A percentile compares a stretch with the other conserved stretches of the same genome.
Evolutionary conservation across 2,113 vertebrate genomes (phyloP).

Genomic region (Tachysurus vachellii): DNA sequence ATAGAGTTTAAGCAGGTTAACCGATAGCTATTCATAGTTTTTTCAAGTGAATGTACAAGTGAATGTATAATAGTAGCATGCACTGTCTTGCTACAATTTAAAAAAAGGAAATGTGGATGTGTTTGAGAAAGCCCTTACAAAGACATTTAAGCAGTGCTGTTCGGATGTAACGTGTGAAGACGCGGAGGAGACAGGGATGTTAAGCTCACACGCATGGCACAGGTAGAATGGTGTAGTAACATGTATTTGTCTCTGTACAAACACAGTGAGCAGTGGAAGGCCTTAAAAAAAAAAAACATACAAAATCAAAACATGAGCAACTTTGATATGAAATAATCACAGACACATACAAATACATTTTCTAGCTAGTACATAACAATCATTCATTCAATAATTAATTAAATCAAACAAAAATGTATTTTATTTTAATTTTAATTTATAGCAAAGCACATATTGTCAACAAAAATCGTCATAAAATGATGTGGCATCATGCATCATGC

Average conservation of each 20-base stretch:
- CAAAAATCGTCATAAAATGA: not conserved
- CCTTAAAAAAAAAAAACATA: not conserved
- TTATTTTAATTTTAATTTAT: not conserved
- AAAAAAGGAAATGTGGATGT: not conserved
- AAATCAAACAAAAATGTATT: not conserved
- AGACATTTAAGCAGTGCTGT: conserved; percentile 31
- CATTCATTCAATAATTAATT: not conserved
- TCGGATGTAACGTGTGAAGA: not conserved
- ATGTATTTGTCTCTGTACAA: conserved; percentile 16
- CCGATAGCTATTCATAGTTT: not conserved
- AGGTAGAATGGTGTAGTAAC: conserved; percentile 1
- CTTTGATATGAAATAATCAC: not conserved
- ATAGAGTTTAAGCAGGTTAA: not conserved
- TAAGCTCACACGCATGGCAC: conserved; percentile 42
- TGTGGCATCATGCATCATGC: not conserved
- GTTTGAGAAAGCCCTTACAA: conserved; percentile 20
- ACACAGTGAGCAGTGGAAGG: conserved; percentile 35
- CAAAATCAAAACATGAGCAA: not conserved
- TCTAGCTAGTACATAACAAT: not conserved
- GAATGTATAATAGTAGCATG: not conserved
- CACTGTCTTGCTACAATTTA: not conserved
- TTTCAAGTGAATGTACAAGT: no score
- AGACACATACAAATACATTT: not conserved
- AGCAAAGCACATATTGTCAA: not conserved
- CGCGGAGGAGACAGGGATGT: conserved; percentile 21